phyloP scores from a whole-genome alignment of 1,140 invertebrate species.

The Scaptomyza pallida region DNA sequence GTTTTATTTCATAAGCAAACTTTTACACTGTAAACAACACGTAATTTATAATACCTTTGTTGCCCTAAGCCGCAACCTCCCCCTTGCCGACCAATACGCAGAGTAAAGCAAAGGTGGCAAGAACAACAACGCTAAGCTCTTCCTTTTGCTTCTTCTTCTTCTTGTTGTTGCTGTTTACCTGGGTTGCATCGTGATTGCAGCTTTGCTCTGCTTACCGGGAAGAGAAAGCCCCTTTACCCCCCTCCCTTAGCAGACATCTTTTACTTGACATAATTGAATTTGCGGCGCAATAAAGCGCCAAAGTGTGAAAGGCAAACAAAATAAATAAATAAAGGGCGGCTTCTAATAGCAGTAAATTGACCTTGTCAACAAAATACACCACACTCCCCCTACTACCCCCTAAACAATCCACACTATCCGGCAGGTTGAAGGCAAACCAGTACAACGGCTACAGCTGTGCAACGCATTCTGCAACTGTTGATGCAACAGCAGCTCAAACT shows the following conservation, averaged over 20 bases:
- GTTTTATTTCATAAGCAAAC: too few species aligned
- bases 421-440: slow-evolving; percentile 51
- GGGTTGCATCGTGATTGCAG: slow-evolving; percentile 36
- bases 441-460: slow-evolving; percentile 84
- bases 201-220: not conserved
- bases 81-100: not conserved
- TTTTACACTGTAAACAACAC: slow-evolving; percentile 6
- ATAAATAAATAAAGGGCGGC: slow-evolving; percentile 3
- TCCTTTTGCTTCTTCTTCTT: slow-evolving; percentile 28
- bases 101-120: slow-evolving; percentile 1
- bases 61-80: not conserved
- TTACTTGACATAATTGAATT: slow-evolving; percentile 43
- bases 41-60: slow-evolving; percentile 34
- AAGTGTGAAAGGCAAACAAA: slow-evolving; percentile 3
- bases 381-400: too few species aligned
- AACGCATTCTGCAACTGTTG: slow-evolving; percentile 80
- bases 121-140: slow-evolving; percentile 66
- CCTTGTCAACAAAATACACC: slow-evolving; percentile 8
- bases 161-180: too few species aligned
- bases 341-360: not conserved
- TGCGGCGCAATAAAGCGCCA: slow-evolving; percentile 25
- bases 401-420: not conserved
- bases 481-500: slow-evolving; percentile 83
- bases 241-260: not conserved
- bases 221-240: not conserved